These are phyloP conservation scores for Gallinago undulata DNA, from an alignment of 2,113 vertebrate genomes.

Conservation along the genomic window DNA sequence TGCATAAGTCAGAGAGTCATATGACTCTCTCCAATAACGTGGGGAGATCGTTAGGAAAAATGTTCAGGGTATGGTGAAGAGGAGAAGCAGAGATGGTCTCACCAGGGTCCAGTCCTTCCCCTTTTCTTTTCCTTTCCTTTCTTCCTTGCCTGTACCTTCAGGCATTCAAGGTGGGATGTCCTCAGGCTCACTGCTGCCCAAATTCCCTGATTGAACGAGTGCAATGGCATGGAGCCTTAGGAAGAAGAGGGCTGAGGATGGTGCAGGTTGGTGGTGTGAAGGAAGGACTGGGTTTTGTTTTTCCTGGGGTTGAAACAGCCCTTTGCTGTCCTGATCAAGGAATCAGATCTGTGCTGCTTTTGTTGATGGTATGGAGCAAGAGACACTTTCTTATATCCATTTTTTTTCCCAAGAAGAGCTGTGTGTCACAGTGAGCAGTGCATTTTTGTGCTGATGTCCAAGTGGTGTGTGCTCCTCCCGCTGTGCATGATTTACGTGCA, in stretches of 20 bases:
- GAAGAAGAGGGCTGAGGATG: background rate
- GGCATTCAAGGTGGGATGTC: background rate
- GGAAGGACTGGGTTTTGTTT: background rate
- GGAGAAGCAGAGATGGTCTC: background rate
- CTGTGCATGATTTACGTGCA: background rate
- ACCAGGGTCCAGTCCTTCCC: background rate
- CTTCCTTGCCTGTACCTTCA: background rate
- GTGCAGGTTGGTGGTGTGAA: background rate
- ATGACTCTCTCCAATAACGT: background rate
- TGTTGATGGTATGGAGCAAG: background rate
- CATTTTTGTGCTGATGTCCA: background rate
- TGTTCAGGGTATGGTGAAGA: background rate
- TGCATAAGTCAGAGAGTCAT: background rate
- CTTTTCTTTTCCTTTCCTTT: background rate
- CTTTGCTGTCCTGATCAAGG: background rate
- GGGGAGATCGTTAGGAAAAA: background rate
- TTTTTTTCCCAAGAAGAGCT: background rate
- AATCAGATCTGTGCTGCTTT: background rate
- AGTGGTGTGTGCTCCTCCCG: background rate
- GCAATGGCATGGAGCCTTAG: background rate
- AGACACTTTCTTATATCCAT: background rate
- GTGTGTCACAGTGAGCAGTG: background rate
- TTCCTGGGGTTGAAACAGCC: background rate
- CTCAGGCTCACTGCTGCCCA: background rate
- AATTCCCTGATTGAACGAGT: background rate